Percentiles rank a stretch among this genome's conserved stretches.
These are phyloP conservation scores for Gyps fulvus DNA, from an alignment of 2,113 vertebrate genomes.

Conservation along the genomic window DNA sequence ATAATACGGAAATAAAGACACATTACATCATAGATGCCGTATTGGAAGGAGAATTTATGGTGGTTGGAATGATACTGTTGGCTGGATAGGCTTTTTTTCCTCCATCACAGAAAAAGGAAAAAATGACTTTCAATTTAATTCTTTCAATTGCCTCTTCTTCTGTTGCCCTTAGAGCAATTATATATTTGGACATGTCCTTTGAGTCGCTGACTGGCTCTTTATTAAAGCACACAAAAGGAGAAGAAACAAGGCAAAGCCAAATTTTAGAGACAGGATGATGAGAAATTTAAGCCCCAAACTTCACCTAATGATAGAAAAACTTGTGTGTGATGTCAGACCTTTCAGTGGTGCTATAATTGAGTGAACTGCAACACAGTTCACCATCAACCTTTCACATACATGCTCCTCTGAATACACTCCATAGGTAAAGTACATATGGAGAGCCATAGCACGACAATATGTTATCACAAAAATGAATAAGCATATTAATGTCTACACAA, in stretches of 20 bases:
- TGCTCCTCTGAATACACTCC: not conserved
- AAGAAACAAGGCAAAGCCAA: not conserved
- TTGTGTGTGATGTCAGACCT: not conserved
- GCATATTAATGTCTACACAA: not conserved
- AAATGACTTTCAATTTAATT: not conserved
- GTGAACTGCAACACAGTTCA: not conserved
- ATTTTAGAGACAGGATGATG: not conserved
- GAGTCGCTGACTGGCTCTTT: not conserved
- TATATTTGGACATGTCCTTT: not conserved
- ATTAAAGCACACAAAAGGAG: not conserved
- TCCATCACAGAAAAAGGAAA: not conserved
- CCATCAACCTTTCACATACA: not conserved
- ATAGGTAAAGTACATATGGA: not conserved
- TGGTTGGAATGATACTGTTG: not conserved
- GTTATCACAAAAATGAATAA: not conserved
- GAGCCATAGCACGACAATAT: not conserved
- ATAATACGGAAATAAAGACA: not conserved
- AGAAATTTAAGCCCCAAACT: conserved; percentile 14
- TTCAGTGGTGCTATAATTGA: not conserved
- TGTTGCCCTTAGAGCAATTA: not conserved
- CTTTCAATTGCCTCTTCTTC: not conserved
- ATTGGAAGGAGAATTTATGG: not conserved
- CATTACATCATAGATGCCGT: not conserved
- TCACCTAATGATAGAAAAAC: not conserved
- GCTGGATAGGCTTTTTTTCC: not conserved